phyloP scores from a whole-genome alignment of 2,888 invertebrate genomes.

The Andrena fulva region DNA sequence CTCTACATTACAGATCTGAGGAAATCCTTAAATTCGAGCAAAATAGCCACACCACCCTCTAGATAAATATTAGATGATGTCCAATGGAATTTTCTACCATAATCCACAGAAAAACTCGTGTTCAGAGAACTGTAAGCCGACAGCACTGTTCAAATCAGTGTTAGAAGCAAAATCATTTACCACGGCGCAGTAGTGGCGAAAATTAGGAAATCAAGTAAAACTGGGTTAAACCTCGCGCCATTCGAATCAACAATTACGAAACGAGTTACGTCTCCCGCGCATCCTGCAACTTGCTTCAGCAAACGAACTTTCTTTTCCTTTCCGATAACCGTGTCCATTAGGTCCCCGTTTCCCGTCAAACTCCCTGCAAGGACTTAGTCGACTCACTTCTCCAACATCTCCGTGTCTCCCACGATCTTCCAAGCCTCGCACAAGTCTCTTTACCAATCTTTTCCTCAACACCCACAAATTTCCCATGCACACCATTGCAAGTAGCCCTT shows the following conservation, averaged over 20 bases:
- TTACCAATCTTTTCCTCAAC: no score
- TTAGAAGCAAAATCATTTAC: not conserved
- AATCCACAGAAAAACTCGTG: not conserved
- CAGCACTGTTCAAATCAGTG: no score
- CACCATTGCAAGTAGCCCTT: no score
- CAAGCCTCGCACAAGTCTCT: not conserved
- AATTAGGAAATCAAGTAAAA: slow-evolving; percentile 40
- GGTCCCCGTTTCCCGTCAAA: slow-evolving; percentile 8
- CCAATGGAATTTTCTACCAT: not conserved
- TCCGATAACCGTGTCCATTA: slow-evolving; percentile 11
- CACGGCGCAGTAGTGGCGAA: not conserved
- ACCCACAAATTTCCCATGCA: no score
- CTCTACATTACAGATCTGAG: not conserved
- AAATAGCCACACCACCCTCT: not conserved
- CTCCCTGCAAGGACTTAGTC: not conserved
- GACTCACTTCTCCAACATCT: not conserved
- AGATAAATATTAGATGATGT: not conserved
- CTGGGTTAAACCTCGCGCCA: slow-evolving; percentile 16
- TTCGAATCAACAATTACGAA: slow-evolving; percentile 32
- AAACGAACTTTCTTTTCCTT: slow-evolving; percentile 38
- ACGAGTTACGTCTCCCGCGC: slow-evolving; percentile 42
- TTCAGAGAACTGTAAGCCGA: not conserved
- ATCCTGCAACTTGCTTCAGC: slow-evolving; percentile 30
- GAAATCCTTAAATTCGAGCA: not conserved
- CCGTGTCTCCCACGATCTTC: not conserved